phyloP scores from a whole-genome alignment of 2,797 vertebrate genomes.

The Numenius phaeopus region DNA sequence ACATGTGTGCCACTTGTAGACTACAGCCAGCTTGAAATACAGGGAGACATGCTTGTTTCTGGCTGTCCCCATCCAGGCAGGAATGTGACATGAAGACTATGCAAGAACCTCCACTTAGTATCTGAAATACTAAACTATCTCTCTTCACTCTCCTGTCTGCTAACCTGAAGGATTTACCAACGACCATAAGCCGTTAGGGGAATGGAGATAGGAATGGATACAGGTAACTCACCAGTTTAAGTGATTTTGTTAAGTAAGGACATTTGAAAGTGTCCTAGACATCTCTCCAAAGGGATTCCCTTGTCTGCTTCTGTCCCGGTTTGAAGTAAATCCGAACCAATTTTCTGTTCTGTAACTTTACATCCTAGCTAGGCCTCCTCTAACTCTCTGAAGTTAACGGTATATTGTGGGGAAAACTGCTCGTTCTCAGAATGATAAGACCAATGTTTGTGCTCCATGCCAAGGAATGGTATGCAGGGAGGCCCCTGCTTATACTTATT shows the following conservation, averaged over 20 bases:
- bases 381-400: no score
- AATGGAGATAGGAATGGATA: not conserved
- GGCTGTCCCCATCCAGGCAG: not conserved
- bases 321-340: no score
- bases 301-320: not conserved
- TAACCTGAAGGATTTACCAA: not conserved
- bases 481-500: no score
- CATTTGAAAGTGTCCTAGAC: not conserved
- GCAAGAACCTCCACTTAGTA: not conserved
- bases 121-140: not conserved
- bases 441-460: no score
- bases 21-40: not conserved
- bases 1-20: not conserved
- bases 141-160: not conserved
- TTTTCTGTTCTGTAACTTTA: no score
- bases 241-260: not conserved
- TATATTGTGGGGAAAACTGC: no score
- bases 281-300: not conserved
- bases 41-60: not conserved
- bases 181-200: accelerated
- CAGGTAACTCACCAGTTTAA: not conserved
- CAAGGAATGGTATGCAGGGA: no score
- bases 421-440: no score
- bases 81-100: not conserved
- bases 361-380: no score